These are phyloP conservation scores for Maniola hyperantus DNA, from an alignment of 2,888 invertebrate species.

Conservation along the genomic window DNA sequence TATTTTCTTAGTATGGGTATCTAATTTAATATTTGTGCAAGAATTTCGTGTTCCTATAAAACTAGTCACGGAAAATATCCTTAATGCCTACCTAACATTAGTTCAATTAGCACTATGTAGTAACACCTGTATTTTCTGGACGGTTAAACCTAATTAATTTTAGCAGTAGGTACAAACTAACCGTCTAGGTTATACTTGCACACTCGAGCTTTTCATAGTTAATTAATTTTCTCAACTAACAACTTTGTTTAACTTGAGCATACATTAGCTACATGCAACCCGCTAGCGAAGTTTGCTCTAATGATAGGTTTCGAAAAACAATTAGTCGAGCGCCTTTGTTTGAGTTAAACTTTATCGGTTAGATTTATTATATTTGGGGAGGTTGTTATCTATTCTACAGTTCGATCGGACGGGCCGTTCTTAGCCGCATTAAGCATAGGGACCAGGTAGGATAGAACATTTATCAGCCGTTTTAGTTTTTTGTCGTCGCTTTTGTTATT, in stretches of 20 bases:
- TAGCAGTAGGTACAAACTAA: constrained; percentile 28
- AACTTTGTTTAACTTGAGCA: constrained; percentile 41
- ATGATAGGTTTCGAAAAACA: constrained; percentile 73
- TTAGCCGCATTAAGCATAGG: constrained; percentile 53
- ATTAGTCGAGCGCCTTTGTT: constrained; percentile 71
- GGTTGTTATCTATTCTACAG: constrained; percentile 66
- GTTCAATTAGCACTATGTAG: constrained; percentile 3
- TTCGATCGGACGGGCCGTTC: constrained; percentile 59
- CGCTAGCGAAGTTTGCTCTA: constrained; percentile 59
- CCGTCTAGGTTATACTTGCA: constrained; percentile 37
- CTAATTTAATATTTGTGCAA: background rate
- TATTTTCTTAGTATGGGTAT: no score
- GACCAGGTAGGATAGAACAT: constrained; percentile 72
- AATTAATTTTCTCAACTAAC: constrained; percentile 44
- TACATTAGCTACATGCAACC: constrained; percentile 40
- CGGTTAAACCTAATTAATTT: constrained; percentile 38
- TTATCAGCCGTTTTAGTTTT: constrained; percentile 78
- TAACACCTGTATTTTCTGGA: constrained; percentile 23
- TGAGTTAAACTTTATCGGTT: constrained; percentile 69
- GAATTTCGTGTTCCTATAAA: background rate
- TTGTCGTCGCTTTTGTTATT: constrained; percentile 76
- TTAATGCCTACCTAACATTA: background rate
- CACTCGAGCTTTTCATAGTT: constrained; percentile 41
- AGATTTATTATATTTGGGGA: constrained; percentile 79
- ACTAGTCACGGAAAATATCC: background rate